Evolutionary conservation across 2,113 vertebrate genomes (phyloP), one percentile per base, ranked within the genome.

Genomic region (Columba livia): DNA sequence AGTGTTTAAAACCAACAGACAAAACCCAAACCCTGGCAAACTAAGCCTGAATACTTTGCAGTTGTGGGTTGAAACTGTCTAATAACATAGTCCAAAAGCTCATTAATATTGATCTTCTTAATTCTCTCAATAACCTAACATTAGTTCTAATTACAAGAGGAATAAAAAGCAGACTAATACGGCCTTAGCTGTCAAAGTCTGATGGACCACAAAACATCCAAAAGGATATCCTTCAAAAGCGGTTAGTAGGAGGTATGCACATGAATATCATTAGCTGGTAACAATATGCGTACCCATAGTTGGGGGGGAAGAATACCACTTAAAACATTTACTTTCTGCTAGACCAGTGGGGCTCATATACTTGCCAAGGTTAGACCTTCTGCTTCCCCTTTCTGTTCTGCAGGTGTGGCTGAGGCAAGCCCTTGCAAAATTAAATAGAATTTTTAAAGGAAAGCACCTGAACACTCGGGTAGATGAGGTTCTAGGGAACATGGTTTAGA

Each of bases 221-320:
- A 60, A 93, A 94, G 80, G 62, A 90, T 66, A 66, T 75, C 53
- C 69, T 90, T 93, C 86, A 92, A 91, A 94, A 82, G 61, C 47
- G 87, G 19, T 26, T 70, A 84, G 91, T 90, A 79, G 72, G 72
- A 97, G 84, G 78, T 81, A 66, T 89, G 73, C 6, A 66, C 79
- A 84, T 53, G 53, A 83, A 96, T 96, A 90, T 94, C 60, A 96
- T 97, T 97, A 97, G 54, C 60, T 6, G 36, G 32, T 93, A 95
- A 83, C 66, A 91, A 44, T 91, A 85, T 97, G 85, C 23, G 6
- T 74, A 25, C 67, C 85, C 36, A 58, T 42, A n/a, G 21, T 13
- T 69, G 34, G 58, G 40, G 36, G 36, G 57, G 25, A 48, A 51
- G 78, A 93, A 47, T 38, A 66, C 40, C 61, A 48, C 84, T 95